Conservation (phyloP, 2,797 vertebrate species). For the Linurgus olivaceus region DNA sequence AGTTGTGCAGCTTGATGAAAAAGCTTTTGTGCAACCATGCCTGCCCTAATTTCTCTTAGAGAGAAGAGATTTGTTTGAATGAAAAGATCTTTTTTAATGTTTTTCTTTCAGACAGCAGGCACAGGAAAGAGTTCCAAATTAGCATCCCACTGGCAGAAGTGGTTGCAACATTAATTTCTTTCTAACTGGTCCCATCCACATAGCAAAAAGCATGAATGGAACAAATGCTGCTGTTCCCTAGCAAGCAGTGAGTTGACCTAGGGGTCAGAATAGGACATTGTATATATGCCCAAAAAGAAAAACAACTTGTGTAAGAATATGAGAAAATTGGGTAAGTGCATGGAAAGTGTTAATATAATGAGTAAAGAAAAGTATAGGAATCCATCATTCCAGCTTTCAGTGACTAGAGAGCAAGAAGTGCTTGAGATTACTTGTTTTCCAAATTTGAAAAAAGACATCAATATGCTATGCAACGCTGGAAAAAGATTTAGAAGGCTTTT, state of each 20-base stretch:
- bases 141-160: neutral
- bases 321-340: neutral
- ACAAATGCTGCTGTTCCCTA: neutral
- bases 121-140: neutral
- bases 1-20: neutral
- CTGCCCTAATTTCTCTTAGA: neutral
- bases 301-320: fast-evolving
- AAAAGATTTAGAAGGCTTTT: neutral
- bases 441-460: neutral
- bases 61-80: neutral
- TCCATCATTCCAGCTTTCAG: neutral
- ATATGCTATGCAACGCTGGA: neutral
- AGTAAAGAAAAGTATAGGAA: neutral
- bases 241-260: neutral
- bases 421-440: neutral
- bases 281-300: neutral
- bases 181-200: neutral
- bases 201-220: neutral
- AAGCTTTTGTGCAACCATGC: neutral
- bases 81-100: neutral
- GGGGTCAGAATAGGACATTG: neutral
- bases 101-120: neutral
- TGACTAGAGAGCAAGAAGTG: neutral
- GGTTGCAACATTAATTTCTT: neutral
- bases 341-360: neutral